Evolutionary conservation across 2,797 vertebrate species (phyloP), one percentile per base, ranked within the genome.

Genomic region (Channallabes apus): DNA sequence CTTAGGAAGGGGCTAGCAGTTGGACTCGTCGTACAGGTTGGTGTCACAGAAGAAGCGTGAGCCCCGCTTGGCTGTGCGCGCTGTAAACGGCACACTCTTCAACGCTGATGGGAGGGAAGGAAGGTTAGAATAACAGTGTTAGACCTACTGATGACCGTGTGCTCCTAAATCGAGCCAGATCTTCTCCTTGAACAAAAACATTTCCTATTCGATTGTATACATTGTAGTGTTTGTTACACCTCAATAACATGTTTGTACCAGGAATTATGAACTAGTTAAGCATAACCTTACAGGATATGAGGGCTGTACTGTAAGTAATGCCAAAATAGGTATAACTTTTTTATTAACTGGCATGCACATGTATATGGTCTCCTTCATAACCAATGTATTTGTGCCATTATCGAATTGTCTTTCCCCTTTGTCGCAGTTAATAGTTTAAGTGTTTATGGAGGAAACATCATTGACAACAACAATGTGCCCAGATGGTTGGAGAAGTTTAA

Each of bases 71-170:
- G 97, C 98, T 87, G 97, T 98, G 94, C 98, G 98, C 92, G 97
- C 98, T 90, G 97, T 98, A 96, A 99, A 99, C 92, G 98, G 98
- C 91, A 97, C 97, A 86, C 97, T 99, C 97, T 99, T 99, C 96
- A 99, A 94, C 91, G 97, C 97, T 99, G 95, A 87, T 75, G 90
- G 91, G 91, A 87, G 87, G 93, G 90, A 91, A 76, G 91, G 91
- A 88, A 89, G 87, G 87, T 71, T 88, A 90, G 84, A 91, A 71
- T 85, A 81, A 90, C 73, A 88, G 84, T 1, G 67, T 90, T 86
- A 87, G 54, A 24, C 24, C n/a, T 62, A 76, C 61, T 79, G 35
- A 71, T 59, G 58, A 87, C 58, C 56, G 46, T 68, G 46, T 65
- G 64, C 24, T 61, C 46, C 15, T 73, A 27, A 51, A 41, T 59